Conservation (phyloP, 2,797 vertebrate genomes). For the Oreonectes daqikongensis region DNA sequence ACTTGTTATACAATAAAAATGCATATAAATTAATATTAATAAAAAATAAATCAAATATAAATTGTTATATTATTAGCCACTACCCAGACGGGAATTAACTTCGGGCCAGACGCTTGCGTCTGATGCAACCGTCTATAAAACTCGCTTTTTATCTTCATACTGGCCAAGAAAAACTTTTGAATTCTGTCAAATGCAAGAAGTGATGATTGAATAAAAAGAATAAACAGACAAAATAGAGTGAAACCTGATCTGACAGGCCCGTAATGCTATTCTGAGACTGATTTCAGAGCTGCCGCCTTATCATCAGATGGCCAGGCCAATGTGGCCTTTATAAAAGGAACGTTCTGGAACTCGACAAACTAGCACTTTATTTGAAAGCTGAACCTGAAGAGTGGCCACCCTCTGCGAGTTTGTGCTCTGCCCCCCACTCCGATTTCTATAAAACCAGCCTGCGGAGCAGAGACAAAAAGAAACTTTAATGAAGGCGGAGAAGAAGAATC, state of each 20-base stretch:
- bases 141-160: slow-evolving; percentile 25
- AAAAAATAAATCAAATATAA: too few species aligned
- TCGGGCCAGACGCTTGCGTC: too few species aligned
- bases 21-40: too few species aligned
- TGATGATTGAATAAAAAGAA: slow-evolving; percentile 35
- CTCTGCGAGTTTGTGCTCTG: slow-evolving; percentile 38
- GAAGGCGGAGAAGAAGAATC: slow-evolving; percentile 29
- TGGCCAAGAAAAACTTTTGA: background rate
- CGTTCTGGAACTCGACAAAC: slow-evolving; percentile 32
- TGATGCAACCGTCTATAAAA: too few species aligned
- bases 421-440: slow-evolving; percentile 14
- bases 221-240: slow-evolving; percentile 31
- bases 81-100: too few species aligned
- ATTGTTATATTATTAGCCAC: too few species aligned
- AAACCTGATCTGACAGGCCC: slow-evolving; percentile 50
- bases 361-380: slow-evolving; percentile 27
- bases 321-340: slow-evolving; percentile 41
- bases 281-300: slow-evolving; percentile 27
- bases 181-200: slow-evolving; percentile 21
- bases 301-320: slow-evolving; percentile 35
- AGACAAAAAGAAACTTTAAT: slow-evolving; percentile 52
- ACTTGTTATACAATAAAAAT: too few species aligned
- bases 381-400: slow-evolving; percentile 42
- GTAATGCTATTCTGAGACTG: slow-evolving; percentile 33
- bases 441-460: slow-evolving; percentile 23